Evolutionary conservation across 2,797 vertebrate genomes (phyloP).

Genomic region (Danio choprae): DNA sequence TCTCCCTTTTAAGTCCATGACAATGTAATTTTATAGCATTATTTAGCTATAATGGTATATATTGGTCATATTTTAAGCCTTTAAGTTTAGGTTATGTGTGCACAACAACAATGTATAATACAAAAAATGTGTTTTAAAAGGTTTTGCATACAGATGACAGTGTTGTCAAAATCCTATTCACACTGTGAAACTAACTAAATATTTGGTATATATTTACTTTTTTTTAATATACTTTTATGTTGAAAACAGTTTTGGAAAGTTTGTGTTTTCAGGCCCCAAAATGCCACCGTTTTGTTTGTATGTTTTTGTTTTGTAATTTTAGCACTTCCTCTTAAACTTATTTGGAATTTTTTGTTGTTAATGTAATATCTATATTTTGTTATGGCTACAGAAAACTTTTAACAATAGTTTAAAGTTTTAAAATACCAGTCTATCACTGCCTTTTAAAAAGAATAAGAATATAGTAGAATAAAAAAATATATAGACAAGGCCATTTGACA

Average conservation of each 20-base stretch:
- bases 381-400: no score
- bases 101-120: no score
- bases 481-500: not conserved
- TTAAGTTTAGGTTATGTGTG: no score
- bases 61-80: not conserved
- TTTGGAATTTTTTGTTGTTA: not conserved
- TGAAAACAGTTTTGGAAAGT: no score
- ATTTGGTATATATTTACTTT: no score
- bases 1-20: not conserved
- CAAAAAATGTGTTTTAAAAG: no score
- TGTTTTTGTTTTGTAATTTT: not conserved
- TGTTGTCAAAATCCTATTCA: no score
- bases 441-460: not conserved
- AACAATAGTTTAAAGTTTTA: no score
- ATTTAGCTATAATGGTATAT: not conserved
- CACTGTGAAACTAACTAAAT: no score
- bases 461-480: conserved; percentile 19
- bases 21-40: not conserved
- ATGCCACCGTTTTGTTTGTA: not conserved
- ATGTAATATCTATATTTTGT: not conserved
- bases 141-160: no score
- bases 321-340: not conserved
- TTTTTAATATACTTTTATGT: no score
- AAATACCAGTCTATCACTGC: not conserved
- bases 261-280: no score